These are phyloP conservation scores for Protonibea diacanthus DNA, from an alignment of 2,797 vertebrate genomes.

Conservation along the genomic window DNA sequence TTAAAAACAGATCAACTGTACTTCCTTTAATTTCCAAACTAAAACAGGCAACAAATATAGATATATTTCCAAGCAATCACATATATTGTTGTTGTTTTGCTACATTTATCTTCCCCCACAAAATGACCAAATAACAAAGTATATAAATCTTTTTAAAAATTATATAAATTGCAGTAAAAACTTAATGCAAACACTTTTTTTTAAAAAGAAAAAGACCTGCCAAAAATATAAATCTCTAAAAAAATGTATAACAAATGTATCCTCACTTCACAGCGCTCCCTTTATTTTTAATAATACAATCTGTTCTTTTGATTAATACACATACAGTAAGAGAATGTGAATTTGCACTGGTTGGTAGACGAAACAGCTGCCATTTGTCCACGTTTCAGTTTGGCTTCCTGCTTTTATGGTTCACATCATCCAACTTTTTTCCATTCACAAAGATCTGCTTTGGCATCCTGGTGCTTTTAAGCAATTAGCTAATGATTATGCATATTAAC, in stretches of 20 bases:
- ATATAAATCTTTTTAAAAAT: no score
- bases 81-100: no score
- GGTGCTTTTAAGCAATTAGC: conserved; percentile 37
- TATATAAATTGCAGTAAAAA: no score
- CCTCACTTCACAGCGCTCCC: no score
- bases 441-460: conserved; percentile 32
- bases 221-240: neutral
- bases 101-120: no score
- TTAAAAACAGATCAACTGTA: neutral
- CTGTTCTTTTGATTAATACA: no score
- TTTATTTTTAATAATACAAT: no score
- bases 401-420: conserved; percentile 6
- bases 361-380: neutral
- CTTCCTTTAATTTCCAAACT: neutral
- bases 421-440: conserved; percentile 15
- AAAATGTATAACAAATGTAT: no score
- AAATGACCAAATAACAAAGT: no score
- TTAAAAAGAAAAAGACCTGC: neutral
- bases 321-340: no score
- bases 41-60: neutral
- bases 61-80: no score
- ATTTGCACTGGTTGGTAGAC: neutral
- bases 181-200: no score
- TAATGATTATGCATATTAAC: conserved; percentile 31
- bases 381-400: neutral